Conservation (phyloP, 2,888 invertebrate genomes). For the Beris morrisii region DNA sequence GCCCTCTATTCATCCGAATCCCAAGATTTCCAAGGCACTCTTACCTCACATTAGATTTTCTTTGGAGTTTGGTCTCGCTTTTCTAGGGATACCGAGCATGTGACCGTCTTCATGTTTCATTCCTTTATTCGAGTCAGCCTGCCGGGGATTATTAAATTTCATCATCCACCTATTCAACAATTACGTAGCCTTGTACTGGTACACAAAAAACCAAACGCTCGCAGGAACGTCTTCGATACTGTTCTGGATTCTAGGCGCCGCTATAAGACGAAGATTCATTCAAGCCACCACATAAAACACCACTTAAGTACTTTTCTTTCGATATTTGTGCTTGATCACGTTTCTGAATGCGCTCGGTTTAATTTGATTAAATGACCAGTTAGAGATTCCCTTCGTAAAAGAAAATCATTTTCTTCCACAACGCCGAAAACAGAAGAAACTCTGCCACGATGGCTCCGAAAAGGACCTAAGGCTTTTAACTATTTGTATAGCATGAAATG, state of each 20-base stretch:
- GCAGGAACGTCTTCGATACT: no score
- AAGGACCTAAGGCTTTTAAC: not conserved
- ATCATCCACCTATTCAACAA: slow-evolving; percentile 21
- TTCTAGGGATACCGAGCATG: no score
- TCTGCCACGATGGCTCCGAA: slow-evolving; percentile 1
- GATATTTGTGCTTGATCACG: slow-evolving; percentile 31
- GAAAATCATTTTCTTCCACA: slow-evolving; percentile 19
- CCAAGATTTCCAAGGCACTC: no score
- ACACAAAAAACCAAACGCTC: no score
- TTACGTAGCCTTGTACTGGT: not conserved
- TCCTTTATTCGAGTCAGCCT: slow-evolving; percentile 10
- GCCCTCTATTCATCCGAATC: no score
- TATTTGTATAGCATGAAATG: slow-evolving; percentile 11
- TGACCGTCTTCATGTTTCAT: slow-evolving; percentile 8
- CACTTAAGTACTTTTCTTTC: slow-evolving; percentile 24
- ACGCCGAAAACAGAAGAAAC: slow-evolving; percentile 3
- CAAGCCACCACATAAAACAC: slow-evolving; percentile 17
- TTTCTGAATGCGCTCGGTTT: slow-evolving; percentile 26
- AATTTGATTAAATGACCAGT: slow-evolving; percentile 32
- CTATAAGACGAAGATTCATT: no score
- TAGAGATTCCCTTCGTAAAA: slow-evolving; percentile 25
- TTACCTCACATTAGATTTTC: not conserved
- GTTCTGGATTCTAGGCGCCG: no score
- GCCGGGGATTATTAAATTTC: slow-evolving; percentile 19
- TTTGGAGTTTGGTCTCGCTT: not conserved